phyloP scores from a whole-genome alignment of 2,797 vertebrate genomes.

The Pempheris klunzingeri region DNA sequence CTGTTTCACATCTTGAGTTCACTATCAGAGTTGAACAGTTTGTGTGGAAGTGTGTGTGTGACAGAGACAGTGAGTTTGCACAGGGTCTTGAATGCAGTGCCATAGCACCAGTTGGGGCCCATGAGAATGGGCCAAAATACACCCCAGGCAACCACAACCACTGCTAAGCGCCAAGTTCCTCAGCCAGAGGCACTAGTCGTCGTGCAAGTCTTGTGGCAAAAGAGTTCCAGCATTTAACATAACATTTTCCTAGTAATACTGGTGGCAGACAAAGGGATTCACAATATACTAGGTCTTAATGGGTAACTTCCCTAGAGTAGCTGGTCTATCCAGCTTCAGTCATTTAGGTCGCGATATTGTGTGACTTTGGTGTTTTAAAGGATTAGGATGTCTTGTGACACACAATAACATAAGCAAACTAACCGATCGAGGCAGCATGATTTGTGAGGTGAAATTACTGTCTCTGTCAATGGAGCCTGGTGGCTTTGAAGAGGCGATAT shows the following conservation, averaged over 20 bases:
- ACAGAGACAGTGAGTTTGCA: neutral
- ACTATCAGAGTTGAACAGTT: neutral
- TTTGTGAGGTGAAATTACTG: too few species aligned
- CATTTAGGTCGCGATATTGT: too few species aligned
- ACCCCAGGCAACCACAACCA: slow-evolving; percentile 39
- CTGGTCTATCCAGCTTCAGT: too few species aligned
- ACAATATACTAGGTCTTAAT: neutral
- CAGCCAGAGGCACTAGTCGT: slow-evolving; percentile 12
- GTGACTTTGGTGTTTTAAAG: too few species aligned
- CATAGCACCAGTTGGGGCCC: slow-evolving; percentile 15
- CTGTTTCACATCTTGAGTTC: neutral
- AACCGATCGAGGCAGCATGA: too few species aligned
- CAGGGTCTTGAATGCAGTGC: slow-evolving; percentile 19
- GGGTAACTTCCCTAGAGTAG: too few species aligned
- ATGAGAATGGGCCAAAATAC: slow-evolving; percentile 68
- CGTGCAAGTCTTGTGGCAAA: neutral
- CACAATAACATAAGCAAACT: too few species aligned
- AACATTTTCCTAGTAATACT: neutral
- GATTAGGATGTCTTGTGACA: too few species aligned
- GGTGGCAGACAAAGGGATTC: neutral
- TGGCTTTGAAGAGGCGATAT: too few species aligned
- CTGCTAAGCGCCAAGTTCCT: slow-evolving; percentile 66
- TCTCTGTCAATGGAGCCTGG: too few species aligned
- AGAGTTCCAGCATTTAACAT: neutral
- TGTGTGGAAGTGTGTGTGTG: slow-evolving; percentile 1